Conservation (phyloP, 2,797 vertebrate species). For the Agapornis canus region DNA sequence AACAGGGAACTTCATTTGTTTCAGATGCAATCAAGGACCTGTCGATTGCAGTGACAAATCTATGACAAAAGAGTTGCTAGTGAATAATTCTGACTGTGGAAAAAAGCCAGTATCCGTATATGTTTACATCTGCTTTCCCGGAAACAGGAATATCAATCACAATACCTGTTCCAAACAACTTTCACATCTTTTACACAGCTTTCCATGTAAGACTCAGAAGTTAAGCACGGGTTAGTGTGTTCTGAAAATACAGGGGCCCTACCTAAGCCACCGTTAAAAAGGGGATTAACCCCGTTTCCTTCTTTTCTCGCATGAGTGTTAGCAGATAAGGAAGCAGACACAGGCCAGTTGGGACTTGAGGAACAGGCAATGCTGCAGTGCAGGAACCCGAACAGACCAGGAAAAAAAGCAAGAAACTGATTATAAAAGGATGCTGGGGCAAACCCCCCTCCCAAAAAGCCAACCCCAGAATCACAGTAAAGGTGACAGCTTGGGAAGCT, state of each 20-base stretch:
- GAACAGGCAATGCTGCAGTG: background rate
- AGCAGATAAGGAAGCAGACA: background rate
- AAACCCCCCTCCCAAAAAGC: too few species aligned
- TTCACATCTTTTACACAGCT: background rate
- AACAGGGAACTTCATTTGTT: accelerated
- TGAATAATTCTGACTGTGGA: background rate
- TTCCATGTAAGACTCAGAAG: background rate
- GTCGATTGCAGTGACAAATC: background rate
- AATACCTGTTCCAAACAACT: background rate
- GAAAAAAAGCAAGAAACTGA: background rate
- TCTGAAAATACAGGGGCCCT: background rate
- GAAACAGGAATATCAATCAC: background rate
- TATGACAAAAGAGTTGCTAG: background rate
- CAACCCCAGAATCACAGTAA: background rate
- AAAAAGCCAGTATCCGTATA: background rate
- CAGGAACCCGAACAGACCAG: background rate
- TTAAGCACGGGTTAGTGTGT: background rate
- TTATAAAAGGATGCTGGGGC: accelerated
- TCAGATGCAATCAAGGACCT: background rate
- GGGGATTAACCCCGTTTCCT: background rate
- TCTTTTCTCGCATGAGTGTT: accelerated
- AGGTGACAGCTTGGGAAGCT: background rate
- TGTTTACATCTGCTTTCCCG: background rate
- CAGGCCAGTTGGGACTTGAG: background rate
- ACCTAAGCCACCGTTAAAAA: background rate